These are phyloP conservation scores for Cephalopterus ornatus DNA, from an alignment of 2,113 vertebrate genomes.

Conservation along the genomic window DNA sequence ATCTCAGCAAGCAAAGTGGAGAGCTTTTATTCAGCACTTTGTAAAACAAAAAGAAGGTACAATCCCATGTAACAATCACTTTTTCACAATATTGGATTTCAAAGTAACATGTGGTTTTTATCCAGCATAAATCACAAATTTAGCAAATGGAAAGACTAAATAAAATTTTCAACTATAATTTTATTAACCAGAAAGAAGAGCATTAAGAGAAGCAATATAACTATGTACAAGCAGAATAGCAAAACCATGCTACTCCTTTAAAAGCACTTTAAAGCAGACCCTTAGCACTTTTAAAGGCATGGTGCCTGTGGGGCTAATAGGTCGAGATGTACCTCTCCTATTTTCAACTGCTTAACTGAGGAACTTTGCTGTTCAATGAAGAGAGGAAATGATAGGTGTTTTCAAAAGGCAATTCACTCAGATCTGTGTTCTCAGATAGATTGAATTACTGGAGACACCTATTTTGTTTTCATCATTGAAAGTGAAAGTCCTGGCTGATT, in stretches of 20 bases:
- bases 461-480: background rate
- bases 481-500: background rate
- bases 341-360: background rate
- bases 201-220: background rate
- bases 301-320: background rate
- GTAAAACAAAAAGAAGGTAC: background rate
- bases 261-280: background rate
- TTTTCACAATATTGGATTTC: background rate
- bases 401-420: background rate
- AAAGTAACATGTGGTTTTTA: background rate
- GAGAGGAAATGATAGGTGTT: background rate
- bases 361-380: background rate
- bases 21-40: background rate
- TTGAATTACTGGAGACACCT: background rate
- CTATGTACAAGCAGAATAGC: background rate
- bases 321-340: background rate
- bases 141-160: background rate
- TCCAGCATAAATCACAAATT: background rate
- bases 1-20: background rate
- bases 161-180: background rate
- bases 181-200: background rate
- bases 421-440: background rate
- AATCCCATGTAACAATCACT: background rate
- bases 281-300: background rate
- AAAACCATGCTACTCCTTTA: background rate